phyloP scores from a whole-genome alignment of 2,113 vertebrate species.

The Opisthocomus hoazin region DNA sequence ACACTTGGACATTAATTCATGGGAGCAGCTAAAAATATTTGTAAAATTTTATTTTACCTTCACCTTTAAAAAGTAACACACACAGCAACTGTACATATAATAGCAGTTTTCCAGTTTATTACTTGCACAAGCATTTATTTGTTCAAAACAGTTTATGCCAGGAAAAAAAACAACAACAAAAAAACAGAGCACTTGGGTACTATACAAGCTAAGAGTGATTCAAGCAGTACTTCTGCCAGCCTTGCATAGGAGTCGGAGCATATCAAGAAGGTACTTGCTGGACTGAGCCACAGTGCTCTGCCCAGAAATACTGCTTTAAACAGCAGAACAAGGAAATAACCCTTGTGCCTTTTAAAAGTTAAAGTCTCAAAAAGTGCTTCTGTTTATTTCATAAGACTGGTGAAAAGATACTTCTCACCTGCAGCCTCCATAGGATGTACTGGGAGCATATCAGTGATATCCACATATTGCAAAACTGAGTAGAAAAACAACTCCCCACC shows the following conservation, averaged over 20 bases:
- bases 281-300: not conserved
- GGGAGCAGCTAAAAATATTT: not conserved
- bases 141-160: not conserved
- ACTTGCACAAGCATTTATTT: not conserved
- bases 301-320: not conserved
- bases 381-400: not conserved
- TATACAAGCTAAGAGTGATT: not conserved
- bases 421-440: not conserved
- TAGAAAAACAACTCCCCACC: not conserved
- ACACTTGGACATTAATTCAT: not conserved
- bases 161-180: too few relatives aligned
- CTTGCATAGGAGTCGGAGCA: not conserved
- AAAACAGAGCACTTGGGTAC: not conserved
- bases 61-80: not conserved
- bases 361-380: not conserved
- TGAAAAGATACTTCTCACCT: not conserved
- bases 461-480: not conserved
- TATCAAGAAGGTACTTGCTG: not conserved
- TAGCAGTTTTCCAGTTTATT: not conserved
- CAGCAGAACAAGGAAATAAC: not conserved
- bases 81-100: not conserved
- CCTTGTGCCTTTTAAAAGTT: not conserved
- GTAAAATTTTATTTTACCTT: not conserved
- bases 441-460: fast-evolving
- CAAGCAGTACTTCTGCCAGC: not conserved